Evolutionary conservation across 2,113 vertebrate genomes (phyloP).

Genomic region (Aythya baeri): DNA sequence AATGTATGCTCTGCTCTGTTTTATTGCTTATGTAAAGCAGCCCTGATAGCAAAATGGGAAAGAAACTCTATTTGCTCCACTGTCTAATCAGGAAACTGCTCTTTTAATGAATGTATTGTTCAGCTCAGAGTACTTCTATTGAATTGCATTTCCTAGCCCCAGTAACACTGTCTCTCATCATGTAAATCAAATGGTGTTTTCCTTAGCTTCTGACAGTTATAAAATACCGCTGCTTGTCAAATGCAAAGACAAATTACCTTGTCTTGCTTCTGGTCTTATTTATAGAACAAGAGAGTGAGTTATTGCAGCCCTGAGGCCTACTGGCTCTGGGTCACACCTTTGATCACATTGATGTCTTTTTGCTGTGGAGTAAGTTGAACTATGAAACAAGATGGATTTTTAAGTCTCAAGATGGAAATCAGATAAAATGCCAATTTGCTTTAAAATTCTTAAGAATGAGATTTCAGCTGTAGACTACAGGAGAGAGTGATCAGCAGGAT

Average conservation of each 20-base stretch:
- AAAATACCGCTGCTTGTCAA: conserved; percentile 33
- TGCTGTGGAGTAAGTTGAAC: neutral
- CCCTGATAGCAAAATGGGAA: neutral
- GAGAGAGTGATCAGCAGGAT: neutral
- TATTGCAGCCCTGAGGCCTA: neutral
- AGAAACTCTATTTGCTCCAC: neutral
- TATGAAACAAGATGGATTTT: neutral
- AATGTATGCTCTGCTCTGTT: neutral
- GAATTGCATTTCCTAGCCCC: conserved; percentile 24
- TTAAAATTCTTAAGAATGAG: neutral
- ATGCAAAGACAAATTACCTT: conserved; percentile 31
- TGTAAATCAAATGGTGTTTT: conserved; percentile 54
- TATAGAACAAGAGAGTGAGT: neutral
- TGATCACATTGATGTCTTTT: neutral
- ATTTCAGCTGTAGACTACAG: neutral
- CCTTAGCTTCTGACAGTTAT: conserved; percentile 9
- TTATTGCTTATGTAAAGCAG: neutral
- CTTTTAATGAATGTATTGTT: conserved; percentile 58
- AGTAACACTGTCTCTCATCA: conserved; percentile 2
- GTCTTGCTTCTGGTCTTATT: neutral
- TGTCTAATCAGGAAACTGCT: conserved; percentile 48
- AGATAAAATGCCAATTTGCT: neutral
- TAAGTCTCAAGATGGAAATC: neutral
- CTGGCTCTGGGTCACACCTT: neutral
- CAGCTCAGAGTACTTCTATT: neutral